Percentiles rank a stretch among this genome's conserved stretches.
Conservation (phyloP, 2,888 invertebrate species). For the Lasioglossum pauxillum region DNA sequence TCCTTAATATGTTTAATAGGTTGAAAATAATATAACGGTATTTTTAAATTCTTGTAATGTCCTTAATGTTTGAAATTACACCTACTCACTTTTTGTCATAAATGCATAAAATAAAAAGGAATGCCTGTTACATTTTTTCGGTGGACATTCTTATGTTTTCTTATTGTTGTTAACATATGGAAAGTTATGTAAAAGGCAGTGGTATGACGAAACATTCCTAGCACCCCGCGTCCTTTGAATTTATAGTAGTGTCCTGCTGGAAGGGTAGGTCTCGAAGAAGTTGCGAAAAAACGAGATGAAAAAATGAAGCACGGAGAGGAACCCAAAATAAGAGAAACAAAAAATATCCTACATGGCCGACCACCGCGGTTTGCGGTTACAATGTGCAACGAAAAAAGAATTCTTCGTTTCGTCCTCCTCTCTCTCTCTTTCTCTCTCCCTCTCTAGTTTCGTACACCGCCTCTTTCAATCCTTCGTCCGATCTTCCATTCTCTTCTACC, state of each 20-base stretch:
- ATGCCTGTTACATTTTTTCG: neutral
- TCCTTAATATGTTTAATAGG: too few species aligned
- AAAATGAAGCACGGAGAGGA: constrained; percentile 38
- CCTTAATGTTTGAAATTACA: too few species aligned
- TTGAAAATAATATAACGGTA: too few species aligned
- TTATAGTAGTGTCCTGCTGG: neutral
- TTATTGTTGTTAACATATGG: neutral
- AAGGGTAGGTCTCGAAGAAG: constrained; percentile 4
- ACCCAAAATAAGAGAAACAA: constrained; percentile 65
- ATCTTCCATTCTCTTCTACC: constrained; percentile 25
- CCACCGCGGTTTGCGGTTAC: constrained; percentile 74
- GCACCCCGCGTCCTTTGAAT: neutral
- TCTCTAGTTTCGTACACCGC: constrained; percentile 4
- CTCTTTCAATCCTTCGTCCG: constrained; percentile 18
- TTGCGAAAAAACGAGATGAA: constrained; percentile 34
- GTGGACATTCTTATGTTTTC: neutral
- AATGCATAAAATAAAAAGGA: neutral
- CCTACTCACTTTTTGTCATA: too few species aligned
- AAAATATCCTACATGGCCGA: constrained; percentile 66
- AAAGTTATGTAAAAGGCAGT: neutral
- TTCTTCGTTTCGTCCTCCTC: constrained; percentile 56
- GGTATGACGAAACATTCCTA: neutral
- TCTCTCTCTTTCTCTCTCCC: neutral
- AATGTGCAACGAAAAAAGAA: constrained; percentile 60
- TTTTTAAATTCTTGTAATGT: too few species aligned